These are phyloP conservation scores for Amphiprion clarkii DNA, from an alignment of 2,797 vertebrate genomes.

Conservation along the genomic window DNA sequence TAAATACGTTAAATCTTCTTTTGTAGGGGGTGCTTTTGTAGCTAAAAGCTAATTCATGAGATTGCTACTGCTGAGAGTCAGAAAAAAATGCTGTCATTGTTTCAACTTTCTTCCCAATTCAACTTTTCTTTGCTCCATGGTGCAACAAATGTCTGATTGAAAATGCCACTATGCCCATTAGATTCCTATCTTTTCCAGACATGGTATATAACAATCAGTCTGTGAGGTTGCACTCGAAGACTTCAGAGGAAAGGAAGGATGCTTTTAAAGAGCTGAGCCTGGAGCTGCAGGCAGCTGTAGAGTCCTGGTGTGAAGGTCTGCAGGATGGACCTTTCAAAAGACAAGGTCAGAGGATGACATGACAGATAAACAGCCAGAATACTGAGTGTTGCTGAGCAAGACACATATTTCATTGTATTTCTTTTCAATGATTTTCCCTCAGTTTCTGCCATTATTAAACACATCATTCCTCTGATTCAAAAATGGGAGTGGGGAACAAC, in stretches of 20 bases:
- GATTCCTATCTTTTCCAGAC: slow-evolving; percentile 44
- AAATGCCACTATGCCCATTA: slow-evolving; percentile 1
- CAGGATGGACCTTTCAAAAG: slow-evolving; percentile 54
- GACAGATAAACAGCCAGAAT: neutral
- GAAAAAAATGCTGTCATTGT: neutral
- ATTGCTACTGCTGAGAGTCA: neutral
- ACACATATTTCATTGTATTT: neutral
- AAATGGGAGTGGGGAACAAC: slow-evolving; percentile 79
- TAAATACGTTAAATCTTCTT: neutral
- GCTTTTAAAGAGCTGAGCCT: slow-evolving; percentile 24
- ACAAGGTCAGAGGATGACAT: slow-evolving; percentile 37
- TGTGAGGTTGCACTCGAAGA: slow-evolving; percentile 2
- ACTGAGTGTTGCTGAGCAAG: neutral
- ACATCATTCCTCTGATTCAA: slow-evolving; percentile 59
- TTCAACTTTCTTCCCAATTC: neutral
- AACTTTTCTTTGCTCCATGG: neutral
- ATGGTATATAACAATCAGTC: slow-evolving; percentile 6
- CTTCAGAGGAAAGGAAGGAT: slow-evolving; percentile 33
- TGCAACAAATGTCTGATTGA: neutral
- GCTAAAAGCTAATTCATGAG: neutral
- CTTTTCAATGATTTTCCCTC: neutral
- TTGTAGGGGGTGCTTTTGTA: neutral
- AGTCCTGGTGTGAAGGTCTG: slow-evolving; percentile 54
- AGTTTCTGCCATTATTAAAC: slow-evolving; percentile 48
- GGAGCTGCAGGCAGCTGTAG: slow-evolving; percentile 1